Evolutionary conservation across 2,113 vertebrate genomes (phyloP), one percentile per base, ranked within the genome.

Genomic region (Phalacrocorax brasilianus): DNA sequence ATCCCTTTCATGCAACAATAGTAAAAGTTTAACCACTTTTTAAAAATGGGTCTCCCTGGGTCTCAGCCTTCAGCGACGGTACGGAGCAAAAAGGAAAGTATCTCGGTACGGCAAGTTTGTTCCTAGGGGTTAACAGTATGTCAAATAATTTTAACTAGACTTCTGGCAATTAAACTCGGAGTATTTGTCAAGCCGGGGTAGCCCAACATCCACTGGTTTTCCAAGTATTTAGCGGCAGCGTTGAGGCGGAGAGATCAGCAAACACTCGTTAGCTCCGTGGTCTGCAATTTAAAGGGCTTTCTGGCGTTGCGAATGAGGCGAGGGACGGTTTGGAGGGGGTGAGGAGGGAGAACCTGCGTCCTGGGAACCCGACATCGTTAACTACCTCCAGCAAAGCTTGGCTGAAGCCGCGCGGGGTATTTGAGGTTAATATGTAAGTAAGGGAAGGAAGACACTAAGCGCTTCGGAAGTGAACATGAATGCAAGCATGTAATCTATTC

Each of bases 401-500:
- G 53, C 49, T 87, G 92, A 85, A 97, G 91, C 80, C n/a, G 16
- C 58, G 47, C 58, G 13, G 95, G 96, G 93, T 97, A 92, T 93
- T 89, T 96, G 95, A 96, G 95, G 96, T 96, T 97, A 97, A 94
- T 97, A 90, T 87, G 95, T 92, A 96, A 96, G 97, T 97, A 97
- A 91, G 95, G 97, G 97, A 97, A 97, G 97, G 97, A 98, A 97
- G 97, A 95, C 95, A 96, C 97, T 97, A 97, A 97, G 97, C 97
- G 91, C 97, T 98, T 98, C 97, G 98, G 98, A 98, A 98, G 98
- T 98, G 98, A 98, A 97, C 97, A 91, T 98, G 97, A 98, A 98
- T 98, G 95, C 97, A 96, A 97, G 97, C 97, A 97, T 98, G 98
- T 98, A 98, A 98, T 98, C 98, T 96, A 97, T 98, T 97, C 98